Percentiles rank a stretch among this genome's conserved stretches.
These are phyloP conservation scores for Andrena flavipes DNA, from an alignment of 2,888 invertebrate species.

Conservation along the genomic window DNA sequence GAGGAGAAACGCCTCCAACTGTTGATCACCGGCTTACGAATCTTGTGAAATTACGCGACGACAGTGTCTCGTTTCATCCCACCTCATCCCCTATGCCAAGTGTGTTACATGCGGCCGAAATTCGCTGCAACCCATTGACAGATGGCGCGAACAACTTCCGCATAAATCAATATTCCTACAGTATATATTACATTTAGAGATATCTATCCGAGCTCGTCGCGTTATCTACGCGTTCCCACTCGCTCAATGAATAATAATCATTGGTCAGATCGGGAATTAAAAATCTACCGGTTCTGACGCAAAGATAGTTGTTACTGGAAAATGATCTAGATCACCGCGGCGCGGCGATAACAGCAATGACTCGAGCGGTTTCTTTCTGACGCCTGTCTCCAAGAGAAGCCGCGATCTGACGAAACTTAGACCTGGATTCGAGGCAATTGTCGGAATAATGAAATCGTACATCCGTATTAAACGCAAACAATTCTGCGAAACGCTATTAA, in stretches of 20 bases:
- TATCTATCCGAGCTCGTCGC: slow-evolving; percentile 8
- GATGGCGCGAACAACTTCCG: slow-evolving; percentile 74
- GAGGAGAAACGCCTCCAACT: not conserved
- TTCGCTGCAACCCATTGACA: slow-evolving; percentile 67
- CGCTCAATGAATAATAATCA: not conserved
- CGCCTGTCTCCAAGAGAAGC: too few species aligned
- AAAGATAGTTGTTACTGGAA: not conserved
- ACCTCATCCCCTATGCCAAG: not conserved
- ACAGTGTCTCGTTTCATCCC: not conserved
- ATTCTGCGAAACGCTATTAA: slow-evolving; percentile 26
- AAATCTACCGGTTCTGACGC: too few species aligned
- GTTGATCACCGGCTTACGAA: slow-evolving; percentile 5
- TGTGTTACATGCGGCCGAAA: not conserved
- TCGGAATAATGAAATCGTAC: slow-evolving; percentile 39
- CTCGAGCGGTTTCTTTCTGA: too few species aligned
- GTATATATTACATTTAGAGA: slow-evolving; percentile 36
- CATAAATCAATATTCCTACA: slow-evolving; percentile 77
- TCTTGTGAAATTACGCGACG: not conserved
- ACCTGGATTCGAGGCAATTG: not conserved
- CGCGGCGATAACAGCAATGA: too few species aligned
- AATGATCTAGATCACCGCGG: not conserved
- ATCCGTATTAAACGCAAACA: slow-evolving; percentile 44
- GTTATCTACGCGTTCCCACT: not conserved
- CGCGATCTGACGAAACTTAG: too few species aligned
- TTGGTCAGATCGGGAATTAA: not conserved